phyloP scores from a whole-genome alignment of 2,888 invertebrate genomes.

The Drosophila vallismaia region DNA sequence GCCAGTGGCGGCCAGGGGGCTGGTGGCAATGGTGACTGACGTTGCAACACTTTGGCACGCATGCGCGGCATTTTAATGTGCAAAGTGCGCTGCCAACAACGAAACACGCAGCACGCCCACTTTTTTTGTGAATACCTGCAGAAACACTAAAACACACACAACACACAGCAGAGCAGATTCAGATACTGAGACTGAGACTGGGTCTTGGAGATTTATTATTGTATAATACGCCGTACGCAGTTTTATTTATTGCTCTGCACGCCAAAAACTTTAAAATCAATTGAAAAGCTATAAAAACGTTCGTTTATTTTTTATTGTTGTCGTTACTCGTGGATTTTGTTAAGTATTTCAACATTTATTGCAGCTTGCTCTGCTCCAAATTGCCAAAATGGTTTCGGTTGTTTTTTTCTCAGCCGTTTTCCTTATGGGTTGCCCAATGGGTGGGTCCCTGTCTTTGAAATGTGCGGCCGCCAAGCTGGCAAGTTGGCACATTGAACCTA shows the following conservation, averaged over 20 bases:
- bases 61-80: constrained; percentile 79
- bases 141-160: constrained; percentile 15
- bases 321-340: constrained; percentile 62
- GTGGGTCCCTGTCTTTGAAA: constrained; percentile 60
- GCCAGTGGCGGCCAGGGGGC: constrained; percentile 7
- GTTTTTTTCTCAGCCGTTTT: constrained; percentile 20
- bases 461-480: constrained; percentile 1
- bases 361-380: constrained; percentile 67
- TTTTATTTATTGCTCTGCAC: constrained; percentile 77
- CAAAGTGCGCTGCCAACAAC: constrained; percentile 68
- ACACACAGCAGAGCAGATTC: not conserved
- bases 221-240: constrained; percentile 73
- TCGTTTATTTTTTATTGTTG: constrained; percentile 68
- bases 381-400: constrained; percentile 71
- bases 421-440: constrained; percentile 55
- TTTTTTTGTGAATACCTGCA: constrained; percentile 50
- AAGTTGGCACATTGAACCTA: constrained; percentile 16
- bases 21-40: constrained; percentile 25
- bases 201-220: constrained; percentile 71
- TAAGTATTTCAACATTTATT: constrained; percentile 78
- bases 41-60: constrained; percentile 73
- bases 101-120: constrained; percentile 77
- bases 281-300: constrained; percentile 79
- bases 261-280: constrained; percentile 69
- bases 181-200: constrained; percentile 8